phyloP scores from a whole-genome alignment of 2,888 invertebrate species.

The Cremastinae sp. region DNA sequence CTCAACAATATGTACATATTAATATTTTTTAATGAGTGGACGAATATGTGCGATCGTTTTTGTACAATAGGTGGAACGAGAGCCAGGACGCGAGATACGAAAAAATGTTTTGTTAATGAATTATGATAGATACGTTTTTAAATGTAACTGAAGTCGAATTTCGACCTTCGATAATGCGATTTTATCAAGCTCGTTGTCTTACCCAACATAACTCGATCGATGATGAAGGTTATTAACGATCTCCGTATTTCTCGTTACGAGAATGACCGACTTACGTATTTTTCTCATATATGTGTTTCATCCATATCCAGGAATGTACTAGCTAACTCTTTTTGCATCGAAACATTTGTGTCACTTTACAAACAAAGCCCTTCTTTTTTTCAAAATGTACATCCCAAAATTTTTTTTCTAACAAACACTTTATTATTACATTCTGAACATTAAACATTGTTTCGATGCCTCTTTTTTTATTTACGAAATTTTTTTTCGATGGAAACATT shows the following conservation, averaged over 20 bases:
- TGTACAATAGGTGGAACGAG: constrained; percentile 41
- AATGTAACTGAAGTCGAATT: constrained; percentile 47
- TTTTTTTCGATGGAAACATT: no score
- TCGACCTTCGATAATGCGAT: constrained; percentile 10
- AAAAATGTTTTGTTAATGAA: constrained; percentile 53
- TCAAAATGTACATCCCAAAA: no score
- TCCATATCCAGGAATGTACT: constrained; percentile 13
- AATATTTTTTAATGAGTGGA: constrained; percentile 63
- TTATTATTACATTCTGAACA: no score
- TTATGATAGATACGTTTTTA: constrained; percentile 42
- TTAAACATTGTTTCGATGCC: not conserved
- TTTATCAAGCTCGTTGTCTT: constrained; percentile 21
- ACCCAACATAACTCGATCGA: constrained; percentile 1
- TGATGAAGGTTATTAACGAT: not conserved
- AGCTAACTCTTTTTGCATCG: not conserved
- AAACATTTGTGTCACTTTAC: not conserved
- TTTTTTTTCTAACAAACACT: no score
- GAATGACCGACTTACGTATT: constrained; percentile 1
- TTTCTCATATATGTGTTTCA: not conserved
- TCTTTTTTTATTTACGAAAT: not conserved
- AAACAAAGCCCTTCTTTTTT: no score
- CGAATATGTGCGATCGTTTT: constrained; percentile 47
- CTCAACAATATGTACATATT: constrained; percentile 56
- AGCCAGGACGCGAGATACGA: not conserved
- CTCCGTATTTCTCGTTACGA: not conserved